Evolutionary conservation across 1,140 invertebrate species (phyloP).

Genomic region (Drosophila aff.): DNA sequence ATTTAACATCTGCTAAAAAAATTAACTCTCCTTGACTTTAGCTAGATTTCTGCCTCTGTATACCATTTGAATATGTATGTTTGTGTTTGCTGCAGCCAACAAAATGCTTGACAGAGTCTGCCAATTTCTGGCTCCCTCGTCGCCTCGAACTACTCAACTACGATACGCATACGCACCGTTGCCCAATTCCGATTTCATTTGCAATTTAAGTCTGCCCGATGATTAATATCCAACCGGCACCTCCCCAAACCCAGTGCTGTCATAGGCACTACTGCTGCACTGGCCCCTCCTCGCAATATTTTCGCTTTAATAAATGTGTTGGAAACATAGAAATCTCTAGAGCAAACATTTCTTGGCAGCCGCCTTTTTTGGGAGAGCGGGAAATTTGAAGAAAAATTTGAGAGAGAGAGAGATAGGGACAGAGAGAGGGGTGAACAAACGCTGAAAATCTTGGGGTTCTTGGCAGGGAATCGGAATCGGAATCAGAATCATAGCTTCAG

Average conservation of each 20-base stretch:
- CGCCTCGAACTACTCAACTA: constrained; percentile 54
- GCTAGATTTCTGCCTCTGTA: neutral
- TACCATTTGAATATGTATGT: constrained; percentile 40
- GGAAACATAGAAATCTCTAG: constrained; percentile 46
- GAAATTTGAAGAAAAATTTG: constrained; percentile 23
- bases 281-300: constrained; percentile 19
- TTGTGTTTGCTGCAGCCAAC: constrained; percentile 55
- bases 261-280: constrained; percentile 44
- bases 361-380: constrained; percentile 5
- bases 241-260: constrained; percentile 18
- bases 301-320: constrained; percentile 60
- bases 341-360: constrained; percentile 60
- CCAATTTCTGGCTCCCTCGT: constrained; percentile 48
- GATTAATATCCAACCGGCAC: constrained; percentile 48
- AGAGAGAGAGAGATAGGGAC: neutral
- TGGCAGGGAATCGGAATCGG: constrained; percentile 44
- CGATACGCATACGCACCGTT: constrained; percentile 60
- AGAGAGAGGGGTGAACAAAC: constrained; percentile 17
- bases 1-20: no score
- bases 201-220: constrained; percentile 57
- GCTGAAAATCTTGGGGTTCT: constrained; percentile 45
- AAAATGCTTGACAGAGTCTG: constrained; percentile 58
- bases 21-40: neutral
- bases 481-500: constrained; percentile 47
- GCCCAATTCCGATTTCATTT: constrained; percentile 57